A percentile compares a stretch with the other conserved stretches of the same genome.
Conservation (phyloP, 2,888 invertebrate genomes). For the Desoria tigrina region DNA sequence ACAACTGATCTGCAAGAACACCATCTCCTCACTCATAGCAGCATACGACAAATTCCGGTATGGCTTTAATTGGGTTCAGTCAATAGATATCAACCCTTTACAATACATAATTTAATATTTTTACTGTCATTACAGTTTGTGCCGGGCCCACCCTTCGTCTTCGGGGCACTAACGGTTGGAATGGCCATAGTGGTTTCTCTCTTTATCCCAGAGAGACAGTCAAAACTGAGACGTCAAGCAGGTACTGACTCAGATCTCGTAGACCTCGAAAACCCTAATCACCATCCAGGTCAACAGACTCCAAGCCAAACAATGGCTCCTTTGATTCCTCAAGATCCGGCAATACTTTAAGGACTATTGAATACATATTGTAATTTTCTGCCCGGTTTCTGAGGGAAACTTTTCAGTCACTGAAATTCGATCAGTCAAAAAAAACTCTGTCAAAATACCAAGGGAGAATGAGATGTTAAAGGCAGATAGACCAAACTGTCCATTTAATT, state of each 20-base stretch:
- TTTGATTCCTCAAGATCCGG: constrained; percentile 53
- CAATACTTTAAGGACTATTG: background rate
- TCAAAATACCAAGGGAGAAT: too few relatives aligned
- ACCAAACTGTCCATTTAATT: too few relatives aligned
- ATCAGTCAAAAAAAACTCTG: too few relatives aligned
- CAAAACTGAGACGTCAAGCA: constrained; percentile 49
- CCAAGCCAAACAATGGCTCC: constrained; percentile 52
- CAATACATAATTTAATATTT: too few relatives aligned
- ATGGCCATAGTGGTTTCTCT: constrained; percentile 90
- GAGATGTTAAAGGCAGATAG: too few relatives aligned
- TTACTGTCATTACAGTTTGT: constrained; percentile 76
- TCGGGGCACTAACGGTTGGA: constrained; percentile 94
- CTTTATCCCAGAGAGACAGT: constrained; percentile 72
- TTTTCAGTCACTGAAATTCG: too few relatives aligned
- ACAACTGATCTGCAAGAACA: background rate
- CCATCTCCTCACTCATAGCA: constrained; percentile 13
- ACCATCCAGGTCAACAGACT: constrained; percentile 38
- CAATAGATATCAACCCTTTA: background rate
- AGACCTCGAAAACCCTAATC: constrained; percentile 50
- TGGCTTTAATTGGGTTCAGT: background rate
- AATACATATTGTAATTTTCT: too few relatives aligned
- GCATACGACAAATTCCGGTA: constrained; percentile 1
- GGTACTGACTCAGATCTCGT: constrained; percentile 51
- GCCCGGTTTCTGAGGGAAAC: too few relatives aligned
- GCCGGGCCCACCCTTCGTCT: constrained; percentile 97